These are phyloP conservation scores for Cataglyphis livida DNA, from an alignment of 2,888 invertebrate genomes.

Conservation along the genomic window DNA sequence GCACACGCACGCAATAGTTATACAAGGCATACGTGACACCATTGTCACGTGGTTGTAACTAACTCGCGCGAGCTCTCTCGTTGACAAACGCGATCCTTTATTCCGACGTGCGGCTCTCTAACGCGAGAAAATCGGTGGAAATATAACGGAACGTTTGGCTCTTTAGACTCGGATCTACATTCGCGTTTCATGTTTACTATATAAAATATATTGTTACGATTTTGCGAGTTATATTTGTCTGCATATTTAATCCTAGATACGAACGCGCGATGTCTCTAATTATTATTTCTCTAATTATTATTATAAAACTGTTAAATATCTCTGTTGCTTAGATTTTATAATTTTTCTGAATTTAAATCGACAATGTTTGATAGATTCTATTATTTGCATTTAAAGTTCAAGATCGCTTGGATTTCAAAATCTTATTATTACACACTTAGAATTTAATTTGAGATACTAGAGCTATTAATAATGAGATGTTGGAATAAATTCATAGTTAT, in stretches of 20 bases:
- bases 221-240: background rate
- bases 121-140: constrained; percentile 37
- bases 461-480: background rate
- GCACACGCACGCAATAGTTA: constrained; percentile 44
- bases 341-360: background rate
- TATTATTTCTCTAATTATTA: background rate
- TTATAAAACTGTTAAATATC: background rate
- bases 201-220: background rate
- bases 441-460: constrained; percentile 8
- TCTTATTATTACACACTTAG: background rate
- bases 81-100: constrained; percentile 40
- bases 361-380: background rate
- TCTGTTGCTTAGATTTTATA: background rate
- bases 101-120: constrained; percentile 28
- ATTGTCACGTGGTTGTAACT: constrained; percentile 66
- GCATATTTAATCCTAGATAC: no score
- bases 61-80: constrained; percentile 41
- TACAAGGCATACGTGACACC: constrained; percentile 47
- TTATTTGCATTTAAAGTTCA: background rate
- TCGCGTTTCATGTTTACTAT: background rate
- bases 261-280: no score
- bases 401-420: background rate
- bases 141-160: background rate
- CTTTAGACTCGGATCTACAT: background rate
- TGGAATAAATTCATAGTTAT: background rate